Conservation (phyloP, 2,888 invertebrate species). For the Villa cingulata region DNA sequence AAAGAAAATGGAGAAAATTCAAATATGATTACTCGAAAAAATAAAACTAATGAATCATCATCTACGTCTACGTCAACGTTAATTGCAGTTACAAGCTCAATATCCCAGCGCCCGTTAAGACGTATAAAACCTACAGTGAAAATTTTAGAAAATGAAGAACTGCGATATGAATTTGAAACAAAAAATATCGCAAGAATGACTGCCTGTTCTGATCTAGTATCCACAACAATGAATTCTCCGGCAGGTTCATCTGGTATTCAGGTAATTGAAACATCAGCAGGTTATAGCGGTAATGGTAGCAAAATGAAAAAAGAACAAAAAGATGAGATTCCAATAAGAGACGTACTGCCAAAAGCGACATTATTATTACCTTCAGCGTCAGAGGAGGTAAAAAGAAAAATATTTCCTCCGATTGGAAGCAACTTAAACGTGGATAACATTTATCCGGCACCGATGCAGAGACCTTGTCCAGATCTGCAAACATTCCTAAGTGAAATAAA, state of each 20-base stretch:
- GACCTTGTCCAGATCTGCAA: slow-evolving; percentile 28
- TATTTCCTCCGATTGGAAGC: not conserved
- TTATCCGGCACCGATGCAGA: slow-evolving; percentile 16
- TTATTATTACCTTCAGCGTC: not conserved
- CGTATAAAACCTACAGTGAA: slow-evolving; percentile 54
- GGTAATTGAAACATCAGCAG: not conserved
- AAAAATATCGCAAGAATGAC: slow-evolving; percentile 44
- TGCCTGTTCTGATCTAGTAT: slow-evolving; percentile 14
- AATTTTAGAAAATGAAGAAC: slow-evolving; percentile 50
- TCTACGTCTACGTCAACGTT: no score
- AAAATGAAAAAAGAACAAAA: slow-evolving; percentile 1
- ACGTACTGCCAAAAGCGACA: not conserved
- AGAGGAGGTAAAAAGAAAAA: slow-evolving; percentile 1
- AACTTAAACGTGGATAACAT: slow-evolving; percentile 7
- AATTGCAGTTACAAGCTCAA: not conserved
- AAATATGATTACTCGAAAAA: not conserved
- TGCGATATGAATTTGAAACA: slow-evolving; percentile 43
- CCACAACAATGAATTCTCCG: not conserved
- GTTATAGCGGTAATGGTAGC: not conserved
- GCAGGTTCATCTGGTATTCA: no score
- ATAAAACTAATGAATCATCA: not conserved
- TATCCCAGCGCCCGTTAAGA: slow-evolving; percentile 37
- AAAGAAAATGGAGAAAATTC: not conserved
- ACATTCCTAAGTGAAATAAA: slow-evolving; percentile 31
- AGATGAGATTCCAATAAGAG: slow-evolving; percentile 1